phyloP scores from a whole-genome alignment of 2,888 invertebrate genomes.

The Drosophila nigritarsus region DNA sequence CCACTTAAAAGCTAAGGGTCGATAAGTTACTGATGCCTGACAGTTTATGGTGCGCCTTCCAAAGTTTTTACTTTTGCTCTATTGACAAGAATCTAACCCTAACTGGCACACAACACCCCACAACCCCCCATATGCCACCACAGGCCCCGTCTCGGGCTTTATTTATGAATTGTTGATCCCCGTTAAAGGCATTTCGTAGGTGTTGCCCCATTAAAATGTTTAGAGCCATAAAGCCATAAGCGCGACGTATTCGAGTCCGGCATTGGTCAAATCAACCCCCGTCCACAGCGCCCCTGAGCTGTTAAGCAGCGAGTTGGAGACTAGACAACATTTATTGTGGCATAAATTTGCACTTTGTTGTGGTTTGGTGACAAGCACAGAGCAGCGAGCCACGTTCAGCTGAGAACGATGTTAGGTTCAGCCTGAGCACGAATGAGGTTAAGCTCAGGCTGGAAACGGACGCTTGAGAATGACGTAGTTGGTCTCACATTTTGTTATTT shows the following conservation, averaged over 20 bases:
- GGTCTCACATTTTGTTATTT: slow-evolving; percentile 65
- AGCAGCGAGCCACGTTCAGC: slow-evolving; percentile 24
- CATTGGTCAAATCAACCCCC: slow-evolving; percentile 32
- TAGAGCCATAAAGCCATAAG: slow-evolving; percentile 19
- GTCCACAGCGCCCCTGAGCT: neutral
- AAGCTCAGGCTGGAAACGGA: neutral
- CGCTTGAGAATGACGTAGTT: slow-evolving; percentile 39
- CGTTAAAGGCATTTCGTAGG: slow-evolving; percentile 16
- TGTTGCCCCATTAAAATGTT: slow-evolving; percentile 34
- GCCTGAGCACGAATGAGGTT: slow-evolving; percentile 23
- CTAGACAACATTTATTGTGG: slow-evolving; percentile 68
- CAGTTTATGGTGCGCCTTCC: slow-evolving; percentile 65
- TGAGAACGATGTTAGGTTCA: slow-evolving; percentile 37
- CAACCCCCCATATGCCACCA: neutral
- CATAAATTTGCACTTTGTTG: slow-evolving; percentile 79
- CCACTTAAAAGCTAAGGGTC: slow-evolving; percentile 80
- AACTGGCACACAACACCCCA: neutral
- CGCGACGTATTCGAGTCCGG: slow-evolving; percentile 27
- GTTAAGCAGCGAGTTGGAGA: slow-evolving; percentile 4
- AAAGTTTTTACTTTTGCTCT: slow-evolving; percentile 47
- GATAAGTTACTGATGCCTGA: slow-evolving; percentile 80
- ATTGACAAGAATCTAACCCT: slow-evolving; percentile 37
- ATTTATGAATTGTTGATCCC: slow-evolving; percentile 31
- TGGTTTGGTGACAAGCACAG: slow-evolving; percentile 51
- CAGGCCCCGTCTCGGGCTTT: neutral